Conservation (phyloP, 2,888 invertebrate genomes). For the Dolichopus griseipennis region DNA sequence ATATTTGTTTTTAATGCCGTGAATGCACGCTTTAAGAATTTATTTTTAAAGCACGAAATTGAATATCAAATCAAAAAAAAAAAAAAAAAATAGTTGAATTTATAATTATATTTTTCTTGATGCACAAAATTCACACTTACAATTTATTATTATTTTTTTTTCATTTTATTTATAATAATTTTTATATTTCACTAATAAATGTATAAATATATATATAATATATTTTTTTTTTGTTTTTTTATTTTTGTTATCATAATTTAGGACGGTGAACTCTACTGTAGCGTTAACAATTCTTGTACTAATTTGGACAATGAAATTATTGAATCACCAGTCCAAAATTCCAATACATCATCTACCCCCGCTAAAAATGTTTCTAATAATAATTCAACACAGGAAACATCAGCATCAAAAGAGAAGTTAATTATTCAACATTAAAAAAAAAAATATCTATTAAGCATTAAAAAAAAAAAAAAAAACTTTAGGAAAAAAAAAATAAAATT, state of each 20-base stretch:
- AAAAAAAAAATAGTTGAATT: background rate
- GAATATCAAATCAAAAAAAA: background rate
- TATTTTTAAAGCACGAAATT: background rate
- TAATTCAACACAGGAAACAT: slow-evolving; percentile 23
- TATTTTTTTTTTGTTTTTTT: slow-evolving; percentile 9
- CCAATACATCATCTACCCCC: background rate
- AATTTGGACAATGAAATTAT: slow-evolving; percentile 21
- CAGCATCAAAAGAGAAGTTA: slow-evolving; percentile 16
- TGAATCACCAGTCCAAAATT: background rate
- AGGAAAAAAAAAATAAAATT: background rate
- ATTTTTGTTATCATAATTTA: slow-evolving; percentile 16
- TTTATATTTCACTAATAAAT: slow-evolving; percentile 1
- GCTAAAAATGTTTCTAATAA: slow-evolving; percentile 11
- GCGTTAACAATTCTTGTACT: slow-evolving; percentile 26
- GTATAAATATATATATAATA: background rate
- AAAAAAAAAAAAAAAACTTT: background rate
- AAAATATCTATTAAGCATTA: background rate
- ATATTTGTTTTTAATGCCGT: background rate
- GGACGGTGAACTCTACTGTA: slow-evolving; percentile 27
- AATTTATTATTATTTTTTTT: background rate
- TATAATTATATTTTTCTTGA: slow-evolving; percentile 5
- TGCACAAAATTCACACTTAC: background rate
- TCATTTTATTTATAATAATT: background rate
- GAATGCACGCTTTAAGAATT: slow-evolving; percentile 4
- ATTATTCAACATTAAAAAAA: background rate